Base-by-base conservation (phyloP, 2,113 vertebrate species). In the Neopipo cinnamomea region DNA sequence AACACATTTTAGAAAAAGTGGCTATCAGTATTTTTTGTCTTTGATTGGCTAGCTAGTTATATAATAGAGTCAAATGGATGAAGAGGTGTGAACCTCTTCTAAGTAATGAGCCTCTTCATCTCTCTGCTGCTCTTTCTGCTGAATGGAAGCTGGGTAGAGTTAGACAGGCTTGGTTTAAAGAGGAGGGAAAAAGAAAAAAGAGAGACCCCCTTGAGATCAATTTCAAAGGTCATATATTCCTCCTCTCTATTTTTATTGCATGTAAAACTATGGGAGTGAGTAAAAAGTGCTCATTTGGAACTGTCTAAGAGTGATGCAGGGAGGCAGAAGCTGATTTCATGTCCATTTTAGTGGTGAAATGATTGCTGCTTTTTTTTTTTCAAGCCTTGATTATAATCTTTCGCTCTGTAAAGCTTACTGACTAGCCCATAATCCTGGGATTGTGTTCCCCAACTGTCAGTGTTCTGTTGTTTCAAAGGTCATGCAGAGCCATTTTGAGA, bases 181-280 rank as follows among this genome's bases (percentile, higher is more conserved):
- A 49, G 20, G 5, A 7, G 3, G 17, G 28, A 28, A 9, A 31
- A 30, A 14, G 10, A 10, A 23, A n/a, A 58, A 44, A 39, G 9
- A 70, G 35, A 74, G 11, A 62, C 20, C 11, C 86, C 42, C 71
- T 88, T 1, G 37, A 95, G 92, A 93, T 85, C 74, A 62, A 63
- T 97, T 94, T 85, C 75, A 65, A 66, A 96, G 96, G 75, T 86
- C 67, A 55, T 70, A 70, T 88, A 86, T 92, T 88, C 92, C 47
- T 94, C 67, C 67, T 83, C 49, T 94, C 25, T 67, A 7, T 85
- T 91, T 85, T 90, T 88, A 65, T 74, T 92, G 44, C 21, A 46
- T 80, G 88, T 88, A 93, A 80, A 95, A 88, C 79, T 16, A 12
- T n/a, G 80, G 59, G 79, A 90, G 85, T 88, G 85, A 84, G 72